A percentile compares a stretch with the other conserved stretches of the same genome.
phyloP scores from a whole-genome alignment of 2,113 vertebrate species.

The Grammomys dolichurus region DNA sequence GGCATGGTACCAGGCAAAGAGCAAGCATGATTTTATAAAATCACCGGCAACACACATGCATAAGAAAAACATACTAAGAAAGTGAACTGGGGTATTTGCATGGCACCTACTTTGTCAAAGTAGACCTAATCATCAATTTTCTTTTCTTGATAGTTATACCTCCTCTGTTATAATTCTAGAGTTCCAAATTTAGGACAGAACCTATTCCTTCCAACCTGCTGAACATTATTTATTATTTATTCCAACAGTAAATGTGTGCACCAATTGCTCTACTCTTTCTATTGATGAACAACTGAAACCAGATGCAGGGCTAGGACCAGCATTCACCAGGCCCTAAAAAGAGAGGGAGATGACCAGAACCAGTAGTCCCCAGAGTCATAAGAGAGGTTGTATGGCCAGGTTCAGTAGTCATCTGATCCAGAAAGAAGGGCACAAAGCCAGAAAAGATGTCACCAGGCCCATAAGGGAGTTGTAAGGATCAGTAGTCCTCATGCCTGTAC shows the following conservation, averaged over 20 bases:
- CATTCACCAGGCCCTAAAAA: background rate
- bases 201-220: background rate
- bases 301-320: accelerated
- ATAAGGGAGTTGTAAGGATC: too few species aligned
- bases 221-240: background rate
- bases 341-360: background rate
- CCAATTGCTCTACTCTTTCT: background rate
- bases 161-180: background rate
- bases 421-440: background rate
- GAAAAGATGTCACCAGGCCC: background rate
- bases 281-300: background rate
- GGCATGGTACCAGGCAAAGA: too few species aligned
- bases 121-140: background rate
- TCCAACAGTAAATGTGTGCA: background rate
- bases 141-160: background rate
- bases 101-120: background rate
- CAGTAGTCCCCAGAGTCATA: background rate
- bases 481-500: background rate
- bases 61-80: background rate
- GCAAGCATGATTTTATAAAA: too few species aligned
- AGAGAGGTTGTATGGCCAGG: background rate
- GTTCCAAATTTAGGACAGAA: background rate
- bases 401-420: background rate
- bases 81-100: background rate
- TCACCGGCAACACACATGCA: too few species aligned